phyloP scores from a whole-genome alignment of 2,113 vertebrate species.

The Cnemophilus loriae region DNA sequence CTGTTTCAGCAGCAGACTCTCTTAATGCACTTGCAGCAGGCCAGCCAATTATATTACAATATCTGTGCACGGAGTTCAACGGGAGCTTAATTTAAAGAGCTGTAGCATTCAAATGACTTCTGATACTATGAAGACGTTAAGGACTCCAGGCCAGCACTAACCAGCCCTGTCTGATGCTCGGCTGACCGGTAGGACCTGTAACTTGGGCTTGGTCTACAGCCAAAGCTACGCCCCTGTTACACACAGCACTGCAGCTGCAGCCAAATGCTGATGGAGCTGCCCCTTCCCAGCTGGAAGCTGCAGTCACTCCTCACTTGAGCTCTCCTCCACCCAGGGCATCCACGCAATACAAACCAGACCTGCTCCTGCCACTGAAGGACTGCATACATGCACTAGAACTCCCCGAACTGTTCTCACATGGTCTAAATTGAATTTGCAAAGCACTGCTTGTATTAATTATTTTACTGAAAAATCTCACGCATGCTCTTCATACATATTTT shows the following conservation, averaged over 20 bases:
- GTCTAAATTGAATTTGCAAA: not conserved
- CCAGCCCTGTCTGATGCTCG: not conserved
- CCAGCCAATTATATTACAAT: conserved; percentile 19
- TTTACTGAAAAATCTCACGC: not conserved
- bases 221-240: not conserved
- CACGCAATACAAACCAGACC: not conserved
- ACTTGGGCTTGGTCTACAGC: not conserved
- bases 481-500: not conserved
- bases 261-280: not conserved
- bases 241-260: not conserved
- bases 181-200: not conserved
- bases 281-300: conserved; percentile 22
- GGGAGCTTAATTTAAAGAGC: conserved; percentile 21
- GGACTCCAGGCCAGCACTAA: not conserved
- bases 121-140: not conserved
- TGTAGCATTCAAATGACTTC: conserved; percentile 9
- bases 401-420: not conserved
- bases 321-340: not conserved
- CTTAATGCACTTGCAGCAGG: not conserved
- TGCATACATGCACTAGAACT: not conserved
- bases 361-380: not conserved
- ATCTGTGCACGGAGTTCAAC: not conserved
- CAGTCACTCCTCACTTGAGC: not conserved
- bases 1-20: not conserved
- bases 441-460: not conserved